These are phyloP conservation scores for Enteromius radiatus DNA, from an alignment of 2,797 vertebrate genomes.

Conservation along the genomic window DNA sequence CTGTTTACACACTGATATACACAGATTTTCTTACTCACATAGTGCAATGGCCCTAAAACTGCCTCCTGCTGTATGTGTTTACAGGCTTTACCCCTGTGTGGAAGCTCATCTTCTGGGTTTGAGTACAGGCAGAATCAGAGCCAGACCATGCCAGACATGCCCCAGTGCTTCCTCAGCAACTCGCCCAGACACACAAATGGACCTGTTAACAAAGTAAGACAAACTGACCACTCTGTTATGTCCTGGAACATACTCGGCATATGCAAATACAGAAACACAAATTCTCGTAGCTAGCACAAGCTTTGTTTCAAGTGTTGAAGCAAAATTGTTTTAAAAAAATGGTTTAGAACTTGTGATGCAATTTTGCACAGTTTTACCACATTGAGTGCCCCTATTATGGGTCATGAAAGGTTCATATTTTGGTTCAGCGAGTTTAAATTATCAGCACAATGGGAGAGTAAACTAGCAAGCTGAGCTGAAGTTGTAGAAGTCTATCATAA, in stretches of 20 bases:
- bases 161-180: conserved; percentile 79
- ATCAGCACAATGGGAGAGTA: not conserved
- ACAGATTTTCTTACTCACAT: not conserved
- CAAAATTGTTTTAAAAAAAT: not conserved
- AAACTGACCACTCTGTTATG: not conserved
- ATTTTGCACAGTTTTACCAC: not conserved
- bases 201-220: conserved; percentile 78
- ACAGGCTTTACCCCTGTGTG: conserved; percentile 78
- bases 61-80: conserved; percentile 52
- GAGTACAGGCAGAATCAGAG: conserved; percentile 62
- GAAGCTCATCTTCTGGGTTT: conserved; percentile 67
- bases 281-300: not conserved
- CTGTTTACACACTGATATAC: conserved; percentile 31
- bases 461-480: not conserved
- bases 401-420: too few species aligned
- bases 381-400: not conserved
- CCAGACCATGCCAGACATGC: conserved; percentile 68
- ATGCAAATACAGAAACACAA: not conserved
- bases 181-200: conserved; percentile 73
- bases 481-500: too few species aligned
- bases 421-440: not conserved
- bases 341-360: not conserved
- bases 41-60: not conserved
- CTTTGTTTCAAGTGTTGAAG: not conserved
- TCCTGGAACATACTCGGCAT: not conserved